Evolutionary conservation across 2,797 vertebrate species (phyloP).

Genomic region (Liparis tanakae): DNA sequence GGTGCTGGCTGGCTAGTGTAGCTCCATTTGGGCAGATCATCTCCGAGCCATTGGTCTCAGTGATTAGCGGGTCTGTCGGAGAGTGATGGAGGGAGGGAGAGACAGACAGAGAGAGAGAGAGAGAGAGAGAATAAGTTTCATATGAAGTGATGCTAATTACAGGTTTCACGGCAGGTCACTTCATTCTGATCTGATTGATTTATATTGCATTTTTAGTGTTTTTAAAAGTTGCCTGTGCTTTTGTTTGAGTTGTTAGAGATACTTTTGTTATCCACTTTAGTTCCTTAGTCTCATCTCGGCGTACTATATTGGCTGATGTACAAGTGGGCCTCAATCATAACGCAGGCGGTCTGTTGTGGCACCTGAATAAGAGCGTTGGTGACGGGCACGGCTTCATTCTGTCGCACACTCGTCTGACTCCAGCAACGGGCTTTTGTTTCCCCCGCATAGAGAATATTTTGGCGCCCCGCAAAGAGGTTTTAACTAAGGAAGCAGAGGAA

Average conservation of each 20-base stretch:
- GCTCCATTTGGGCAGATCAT: constrained; percentile 81
- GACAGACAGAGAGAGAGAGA: constrained; percentile 24
- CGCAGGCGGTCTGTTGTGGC: neutral
- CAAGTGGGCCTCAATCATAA: neutral
- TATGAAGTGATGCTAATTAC: constrained; percentile 41
- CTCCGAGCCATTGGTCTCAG: constrained; percentile 77
- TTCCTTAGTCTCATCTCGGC: neutral
- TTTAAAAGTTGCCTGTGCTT: constrained; percentile 3
- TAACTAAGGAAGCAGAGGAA: neutral
- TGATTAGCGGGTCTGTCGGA: constrained; percentile 80
- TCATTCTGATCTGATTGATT: constrained; percentile 31
- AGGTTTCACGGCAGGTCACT: constrained; percentile 39
- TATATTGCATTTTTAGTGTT: neutral
- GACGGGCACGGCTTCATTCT: neutral
- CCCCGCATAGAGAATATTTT: neutral
- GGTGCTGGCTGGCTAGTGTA: constrained; percentile 66
- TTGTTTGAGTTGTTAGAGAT: neutral
- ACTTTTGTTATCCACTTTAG: constrained; percentile 8
- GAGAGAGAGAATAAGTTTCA: constrained; percentile 40
- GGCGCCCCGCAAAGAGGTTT: neutral
- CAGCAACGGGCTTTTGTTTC: neutral
- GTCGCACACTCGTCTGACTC: neutral
- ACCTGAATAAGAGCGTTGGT: neutral
- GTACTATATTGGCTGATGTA: neutral
- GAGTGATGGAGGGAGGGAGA: constrained; percentile 53